Base-by-base conservation (phyloP, 2,113 vertebrate genomes). In the Pedetes capensis region DNA sequence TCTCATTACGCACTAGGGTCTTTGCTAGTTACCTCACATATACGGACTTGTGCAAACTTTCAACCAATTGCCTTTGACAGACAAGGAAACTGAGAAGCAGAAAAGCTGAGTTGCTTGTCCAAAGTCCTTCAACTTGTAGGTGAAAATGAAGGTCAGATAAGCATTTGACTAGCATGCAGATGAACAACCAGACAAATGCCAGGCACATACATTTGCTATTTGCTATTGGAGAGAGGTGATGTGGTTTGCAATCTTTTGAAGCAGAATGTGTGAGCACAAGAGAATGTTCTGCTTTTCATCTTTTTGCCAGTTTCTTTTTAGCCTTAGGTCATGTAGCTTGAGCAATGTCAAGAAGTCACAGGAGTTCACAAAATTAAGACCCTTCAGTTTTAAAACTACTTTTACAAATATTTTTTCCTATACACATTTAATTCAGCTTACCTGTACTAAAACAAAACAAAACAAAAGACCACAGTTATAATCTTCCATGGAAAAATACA, bases 291-390 rank as follows among this genome's bases (percentile, higher is more conserved):
- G 63, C 75, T 92, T 96, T 93, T 96, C 75, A 92, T 91, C 92
- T 92, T 32, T n/a, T 25, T 64, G n/a, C 71, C 89, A 83, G 80
- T 49, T 94, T 89, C 79, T 87, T 63, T n/a, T 89, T 87, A 81
- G 95, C 80, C 93, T 84, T 49, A 72, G 89, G 96, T 87, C 80
- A 87, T 69, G 39, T 14, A 95, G 61, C 47, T 51, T 72, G 83
- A 87, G 75, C 89, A 81, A 87, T 89, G 93, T 96, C 42, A 92
- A 95, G 92, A 87, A 93, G 64, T 91, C 80, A 68, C 61, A 87
- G 61, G 37, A 91, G 76, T 87, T 83, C 57, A 85, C 1, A 87
- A 78, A 92, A 80, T 3, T 37, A 87, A 55, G 87, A 92, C n/a
- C 17, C 68, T 23, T 96, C 34, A 22, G 44, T 69, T 63, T 53